Conservation (phyloP, 1,140 invertebrate species). For the Drosophila athabasca region DNA sequence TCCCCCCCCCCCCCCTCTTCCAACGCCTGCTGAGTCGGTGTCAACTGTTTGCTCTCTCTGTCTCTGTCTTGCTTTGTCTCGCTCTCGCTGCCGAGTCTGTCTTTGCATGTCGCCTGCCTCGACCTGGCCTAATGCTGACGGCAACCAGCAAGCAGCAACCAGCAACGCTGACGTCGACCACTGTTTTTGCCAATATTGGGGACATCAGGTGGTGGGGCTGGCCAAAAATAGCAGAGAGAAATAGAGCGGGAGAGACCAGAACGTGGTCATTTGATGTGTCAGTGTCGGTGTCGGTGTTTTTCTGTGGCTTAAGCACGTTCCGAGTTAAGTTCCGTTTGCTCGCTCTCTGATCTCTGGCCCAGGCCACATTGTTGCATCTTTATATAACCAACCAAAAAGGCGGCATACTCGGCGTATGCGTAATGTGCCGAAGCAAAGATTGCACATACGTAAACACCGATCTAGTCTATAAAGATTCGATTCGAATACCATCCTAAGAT, state of each 20-base stretch:
- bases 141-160: conserved; percentile 8
- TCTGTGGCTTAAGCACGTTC: conserved; percentile 30
- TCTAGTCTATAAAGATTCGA: conserved; percentile 39
- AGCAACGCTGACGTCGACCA: conserved; percentile 7
- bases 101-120: conserved; percentile 31
- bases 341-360: not conserved
- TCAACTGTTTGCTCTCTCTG: too few species aligned
- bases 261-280: conserved; percentile 19
- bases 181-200: conserved; percentile 1
- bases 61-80: too few species aligned
- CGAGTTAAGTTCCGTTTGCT: conserved; percentile 38
- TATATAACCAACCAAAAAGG: conserved; percentile 18
- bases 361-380: conserved; percentile 26
- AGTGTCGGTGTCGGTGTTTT: too few species aligned
- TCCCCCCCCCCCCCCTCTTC: not conserved
- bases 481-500: conserved; percentile 34
- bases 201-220: conserved; percentile 67
- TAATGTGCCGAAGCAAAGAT: conserved; percentile 5
- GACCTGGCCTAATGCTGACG: conserved; percentile 62
- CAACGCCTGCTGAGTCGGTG: not conserved
- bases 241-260: conserved; percentile 10
- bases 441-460: conserved; percentile 27
- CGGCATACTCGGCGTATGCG: conserved; percentile 30
- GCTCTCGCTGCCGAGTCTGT: not conserved
- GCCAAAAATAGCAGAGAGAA: conserved; percentile 61